phyloP scores from a whole-genome alignment of 2,888 invertebrate genomes.

The Pandemis corylana region DNA sequence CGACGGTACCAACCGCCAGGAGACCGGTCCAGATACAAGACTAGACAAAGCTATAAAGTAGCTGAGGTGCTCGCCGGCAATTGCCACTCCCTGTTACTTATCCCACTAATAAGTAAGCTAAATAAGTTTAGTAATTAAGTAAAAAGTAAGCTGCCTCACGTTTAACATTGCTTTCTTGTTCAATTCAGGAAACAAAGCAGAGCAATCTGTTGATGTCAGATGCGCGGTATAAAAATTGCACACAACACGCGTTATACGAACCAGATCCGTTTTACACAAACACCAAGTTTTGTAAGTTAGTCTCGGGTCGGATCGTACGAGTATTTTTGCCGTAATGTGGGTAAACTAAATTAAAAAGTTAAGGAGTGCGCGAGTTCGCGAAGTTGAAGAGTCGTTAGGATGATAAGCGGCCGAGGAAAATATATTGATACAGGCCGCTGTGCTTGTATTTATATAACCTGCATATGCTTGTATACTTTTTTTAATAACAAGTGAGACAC shows the following conservation, averaged over 20 bases:
- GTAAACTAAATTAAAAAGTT: constrained; percentile 8
- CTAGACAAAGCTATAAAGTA: no score
- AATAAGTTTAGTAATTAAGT: no score
- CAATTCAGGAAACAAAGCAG: background rate
- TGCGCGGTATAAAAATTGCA: background rate
- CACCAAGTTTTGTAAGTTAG: background rate
- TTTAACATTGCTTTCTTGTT: no score
- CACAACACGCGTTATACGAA: no score
- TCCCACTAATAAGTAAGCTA: no score
- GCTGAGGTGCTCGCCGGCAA: no score
- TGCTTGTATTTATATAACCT: background rate
- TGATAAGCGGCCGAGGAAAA: background rate
- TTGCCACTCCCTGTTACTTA: no score
- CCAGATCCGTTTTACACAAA: background rate
- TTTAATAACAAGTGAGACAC: no score
- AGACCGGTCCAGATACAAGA: no score
- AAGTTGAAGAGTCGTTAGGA: constrained; percentile 17
- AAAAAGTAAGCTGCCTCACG: no score
- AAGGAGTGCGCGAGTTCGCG: background rate
- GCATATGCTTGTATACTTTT: no score
- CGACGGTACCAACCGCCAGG: no score
- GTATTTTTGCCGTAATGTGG: constrained; percentile 8
- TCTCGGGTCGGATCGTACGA: constrained; percentile 5
- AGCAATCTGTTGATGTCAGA: background rate
- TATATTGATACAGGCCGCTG: background rate